Evolutionary conservation across 2,113 vertebrate genomes (phyloP).

Genomic region (Myxocyprinus asiaticus): DNA sequence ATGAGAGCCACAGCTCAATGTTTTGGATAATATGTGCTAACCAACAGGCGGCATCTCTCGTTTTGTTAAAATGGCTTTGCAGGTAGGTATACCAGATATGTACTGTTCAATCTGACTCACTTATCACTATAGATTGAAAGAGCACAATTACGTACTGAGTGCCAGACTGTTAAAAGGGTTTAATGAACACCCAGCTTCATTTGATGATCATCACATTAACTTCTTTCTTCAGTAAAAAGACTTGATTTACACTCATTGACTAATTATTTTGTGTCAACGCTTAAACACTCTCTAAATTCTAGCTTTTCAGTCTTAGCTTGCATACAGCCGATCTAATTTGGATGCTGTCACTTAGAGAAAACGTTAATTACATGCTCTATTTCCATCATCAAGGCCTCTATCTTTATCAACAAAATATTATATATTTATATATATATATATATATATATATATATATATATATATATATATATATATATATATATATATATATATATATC

Average conservation of each 20-base stretch:
- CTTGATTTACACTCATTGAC: conserved; percentile 3
- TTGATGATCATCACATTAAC: conserved; percentile 10
- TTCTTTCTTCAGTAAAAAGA: background rate
- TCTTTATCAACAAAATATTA: conserved; percentile 10
- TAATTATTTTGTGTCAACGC: background rate
- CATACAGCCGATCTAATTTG: conserved; percentile 17
- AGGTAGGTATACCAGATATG: background rate
- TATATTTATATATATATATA: too few relatives aligned
- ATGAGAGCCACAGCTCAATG: too few relatives aligned
- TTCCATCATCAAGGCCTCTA: conserved; percentile 47
- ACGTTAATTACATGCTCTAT: conserved; percentile 51
- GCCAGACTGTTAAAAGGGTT: background rate
- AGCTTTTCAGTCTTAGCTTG: conserved; percentile 13
- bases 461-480: too few relatives aligned
- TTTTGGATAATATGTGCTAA: too few relatives aligned
- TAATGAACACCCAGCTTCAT: conserved; percentile 11
- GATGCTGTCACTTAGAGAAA: conserved; percentile 8
- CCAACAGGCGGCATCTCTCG: too few relatives aligned
- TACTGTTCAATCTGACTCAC: background rate
- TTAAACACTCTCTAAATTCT: conserved; percentile 12
- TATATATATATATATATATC: too few relatives aligned
- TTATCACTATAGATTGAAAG: background rate
- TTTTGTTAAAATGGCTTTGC: background rate
- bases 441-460: too few relatives aligned
- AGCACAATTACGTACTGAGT: background rate